These are phyloP conservation scores for Drosophila subquinaria DNA, from an alignment of 2,888 invertebrate genomes.

Conservation along the genomic window DNA sequence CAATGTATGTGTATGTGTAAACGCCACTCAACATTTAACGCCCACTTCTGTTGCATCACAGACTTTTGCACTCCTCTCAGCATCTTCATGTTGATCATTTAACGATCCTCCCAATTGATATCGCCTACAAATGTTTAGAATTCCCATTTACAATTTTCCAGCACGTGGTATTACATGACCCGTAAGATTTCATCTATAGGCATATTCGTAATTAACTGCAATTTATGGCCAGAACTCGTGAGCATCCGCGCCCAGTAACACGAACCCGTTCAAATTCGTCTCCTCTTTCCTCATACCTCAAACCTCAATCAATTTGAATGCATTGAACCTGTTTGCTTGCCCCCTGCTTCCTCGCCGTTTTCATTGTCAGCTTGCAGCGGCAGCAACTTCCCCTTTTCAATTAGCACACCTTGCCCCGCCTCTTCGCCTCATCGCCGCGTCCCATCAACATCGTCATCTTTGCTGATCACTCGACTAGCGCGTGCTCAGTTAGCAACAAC, in stretches of 20 bases:
- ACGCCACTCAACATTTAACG: not conserved
- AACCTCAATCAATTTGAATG: slow-evolving; percentile 69
- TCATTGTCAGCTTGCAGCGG: slow-evolving; percentile 44
- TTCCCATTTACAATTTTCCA: slow-evolving; percentile 25
- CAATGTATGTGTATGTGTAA: too few relatives aligned
- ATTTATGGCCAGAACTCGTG: slow-evolving; percentile 58
- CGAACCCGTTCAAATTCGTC: slow-evolving; percentile 34
- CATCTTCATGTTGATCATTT: slow-evolving; percentile 6
- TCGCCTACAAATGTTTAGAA: slow-evolving; percentile 14
- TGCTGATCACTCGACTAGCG: slow-evolving; percentile 77
- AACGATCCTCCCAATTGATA: slow-evolving; percentile 21
- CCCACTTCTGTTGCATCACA: slow-evolving; percentile 3
- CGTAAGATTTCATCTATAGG: slow-evolving; percentile 22
- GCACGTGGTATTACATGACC: slow-evolving; percentile 48
- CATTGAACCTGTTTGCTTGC: slow-evolving; percentile 71
- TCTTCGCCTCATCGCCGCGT: too few relatives aligned
- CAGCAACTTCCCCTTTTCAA: slow-evolving; percentile 47
- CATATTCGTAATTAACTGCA: slow-evolving; percentile 57
- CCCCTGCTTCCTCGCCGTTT: slow-evolving; percentile 1
- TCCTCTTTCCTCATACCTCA: not conserved
- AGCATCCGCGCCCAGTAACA: slow-evolving; percentile 1
- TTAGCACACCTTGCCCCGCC: slow-evolving; percentile 16
- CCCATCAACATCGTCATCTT: slow-evolving; percentile 33
- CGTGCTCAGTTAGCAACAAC: slow-evolving; percentile 68
- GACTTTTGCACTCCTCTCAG: not conserved